Evolutionary conservation across 2,888 invertebrate genomes (phyloP), one percentile per base, ranked within the genome.

Genomic region (Cancer borealis): DNA sequence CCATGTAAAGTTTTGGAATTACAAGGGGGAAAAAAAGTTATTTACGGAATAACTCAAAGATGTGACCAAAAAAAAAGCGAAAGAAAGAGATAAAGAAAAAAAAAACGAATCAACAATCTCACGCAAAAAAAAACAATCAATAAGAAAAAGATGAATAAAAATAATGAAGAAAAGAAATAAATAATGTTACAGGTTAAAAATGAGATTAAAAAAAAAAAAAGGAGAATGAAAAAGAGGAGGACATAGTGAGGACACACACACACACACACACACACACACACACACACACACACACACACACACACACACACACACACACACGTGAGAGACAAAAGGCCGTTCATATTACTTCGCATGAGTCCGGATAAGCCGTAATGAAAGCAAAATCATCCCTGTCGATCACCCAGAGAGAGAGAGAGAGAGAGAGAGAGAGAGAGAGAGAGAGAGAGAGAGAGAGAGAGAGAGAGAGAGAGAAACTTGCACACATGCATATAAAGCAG

Each of bases 351-450:
- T 79, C 30, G 79, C 30, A 21, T 10, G 30, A 79, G 79, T 26
- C 8, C 26, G 79, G 79, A 79, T 79, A 14, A 79, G 79, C 79
- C 30, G 79, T 79, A 79, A 26, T 79, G 79, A 79, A 79, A 30
- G 79, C 79, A 79, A 30, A 79, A 79, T 79, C 30, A 12, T 79
- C 3, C 79, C 79, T 30, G 79, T 14, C 79, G 30, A 73, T 73
- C 73, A 73, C n/a, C n/a, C 17, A 66, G 66, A 66, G 66, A 66
- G 66, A 66, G 66, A 66, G 66, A 66, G 66, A 66, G 66, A 66
- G 66, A 66, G 66, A 66, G 66, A 66, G 66, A 66, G 66, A 66
- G 66, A 66, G 66, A 66, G 66, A 66, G 66, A 66, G 66, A 66
- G n/a, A 66, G 66, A 66, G 66, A n/a, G n/a, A 66, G 60, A 66